A percentile compares a stretch with the other conserved stretches of the same genome.
phyloP scores from a whole-genome alignment of 2,113 vertebrate genomes.

The Onychostoma macrolepis region DNA sequence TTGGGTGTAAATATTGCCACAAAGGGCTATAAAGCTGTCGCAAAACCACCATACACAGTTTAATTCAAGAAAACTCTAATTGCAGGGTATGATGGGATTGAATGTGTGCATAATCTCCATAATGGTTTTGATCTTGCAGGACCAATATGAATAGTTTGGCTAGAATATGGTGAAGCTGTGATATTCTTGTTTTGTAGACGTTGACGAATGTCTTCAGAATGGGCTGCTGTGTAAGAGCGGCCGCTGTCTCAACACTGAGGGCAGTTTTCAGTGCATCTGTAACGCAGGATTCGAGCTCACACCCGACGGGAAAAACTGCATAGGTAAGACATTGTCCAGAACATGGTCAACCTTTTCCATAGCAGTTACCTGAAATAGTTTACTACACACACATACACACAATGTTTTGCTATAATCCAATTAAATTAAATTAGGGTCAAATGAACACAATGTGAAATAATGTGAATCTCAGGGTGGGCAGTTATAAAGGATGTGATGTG shows the following conservation, averaged over 20 bases:
- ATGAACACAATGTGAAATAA: not conserved
- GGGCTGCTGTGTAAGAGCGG: slow-evolving; percentile 77
- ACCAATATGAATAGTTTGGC: not conserved
- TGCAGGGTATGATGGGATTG: too few relatives aligned
- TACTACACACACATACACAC: not conserved
- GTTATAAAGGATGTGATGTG: not conserved
- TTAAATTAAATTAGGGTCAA: not conserved
- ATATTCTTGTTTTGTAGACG: slow-evolving; percentile 63
- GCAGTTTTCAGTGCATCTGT: slow-evolving; percentile 83
- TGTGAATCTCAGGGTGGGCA: not conserved
- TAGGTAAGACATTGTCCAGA: slow-evolving; percentile 69
- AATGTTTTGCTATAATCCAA: not conserved
- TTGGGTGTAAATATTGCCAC: too few relatives aligned
- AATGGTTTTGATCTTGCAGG: not conserved
- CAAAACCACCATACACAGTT: not conserved
- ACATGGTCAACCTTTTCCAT: not conserved
- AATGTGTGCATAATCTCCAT: not conserved
- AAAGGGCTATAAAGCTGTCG: too few relatives aligned
- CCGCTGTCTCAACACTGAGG: slow-evolving; percentile 79
- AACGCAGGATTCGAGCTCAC: slow-evolving; percentile 80
- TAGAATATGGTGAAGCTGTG: slow-evolving; percentile 3
- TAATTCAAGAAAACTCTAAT: not conserved
- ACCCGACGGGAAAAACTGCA: slow-evolving; percentile 75
- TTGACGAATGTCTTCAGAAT: slow-evolving; percentile 78
- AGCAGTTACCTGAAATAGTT: not conserved